These are phyloP conservation scores for Drosophila erecta DNA, from an alignment of 1,140 invertebrate genomes.

Conservation along the genomic window DNA sequence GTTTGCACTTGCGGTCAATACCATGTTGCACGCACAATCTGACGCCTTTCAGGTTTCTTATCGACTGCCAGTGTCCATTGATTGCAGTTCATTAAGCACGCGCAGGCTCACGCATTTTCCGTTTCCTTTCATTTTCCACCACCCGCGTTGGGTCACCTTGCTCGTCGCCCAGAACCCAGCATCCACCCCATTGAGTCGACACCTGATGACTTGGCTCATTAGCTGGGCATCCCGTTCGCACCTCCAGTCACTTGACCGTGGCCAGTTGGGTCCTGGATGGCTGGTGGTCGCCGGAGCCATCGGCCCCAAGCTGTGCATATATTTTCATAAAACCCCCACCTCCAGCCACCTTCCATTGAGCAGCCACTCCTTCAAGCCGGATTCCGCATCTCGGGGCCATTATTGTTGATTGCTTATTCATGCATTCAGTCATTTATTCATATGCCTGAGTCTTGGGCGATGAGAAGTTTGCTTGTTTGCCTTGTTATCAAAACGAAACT, in stretches of 20 bases:
- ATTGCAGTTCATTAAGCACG: conserved; percentile 82
- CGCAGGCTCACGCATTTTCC: conserved; percentile 55
- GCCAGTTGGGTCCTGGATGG: background rate
- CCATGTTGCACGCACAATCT: conserved; percentile 72
- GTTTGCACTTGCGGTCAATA: conserved; percentile 41
- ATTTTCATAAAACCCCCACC: conserved; percentile 67
- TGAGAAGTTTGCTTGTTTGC: conserved; percentile 50
- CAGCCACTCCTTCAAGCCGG: background rate
- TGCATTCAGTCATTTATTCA: conserved; percentile 81
- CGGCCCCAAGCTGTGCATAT: conserved; percentile 50
- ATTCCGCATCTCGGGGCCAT: conserved; percentile 49
- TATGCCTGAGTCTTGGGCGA: conserved; percentile 55
- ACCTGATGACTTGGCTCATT: conserved; percentile 64
- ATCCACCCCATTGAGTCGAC: conserved; percentile 28
- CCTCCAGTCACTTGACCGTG: conserved; percentile 34
- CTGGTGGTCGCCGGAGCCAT: conserved; percentile 5
- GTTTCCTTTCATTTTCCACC: conserved; percentile 11
- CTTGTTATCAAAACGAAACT: conserved; percentile 61
- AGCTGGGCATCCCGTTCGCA: conserved; percentile 51
- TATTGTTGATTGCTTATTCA: conserved; percentile 80
- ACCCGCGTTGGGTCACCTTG: background rate
- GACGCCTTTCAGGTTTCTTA: conserved; percentile 65
- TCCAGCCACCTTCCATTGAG: conserved; percentile 1
- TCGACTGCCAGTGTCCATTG: conserved; percentile 70
- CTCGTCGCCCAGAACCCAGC: conserved; percentile 4